phyloP scores from a whole-genome alignment of 2,113 vertebrate genomes.

The Clupea harengus region DNA sequence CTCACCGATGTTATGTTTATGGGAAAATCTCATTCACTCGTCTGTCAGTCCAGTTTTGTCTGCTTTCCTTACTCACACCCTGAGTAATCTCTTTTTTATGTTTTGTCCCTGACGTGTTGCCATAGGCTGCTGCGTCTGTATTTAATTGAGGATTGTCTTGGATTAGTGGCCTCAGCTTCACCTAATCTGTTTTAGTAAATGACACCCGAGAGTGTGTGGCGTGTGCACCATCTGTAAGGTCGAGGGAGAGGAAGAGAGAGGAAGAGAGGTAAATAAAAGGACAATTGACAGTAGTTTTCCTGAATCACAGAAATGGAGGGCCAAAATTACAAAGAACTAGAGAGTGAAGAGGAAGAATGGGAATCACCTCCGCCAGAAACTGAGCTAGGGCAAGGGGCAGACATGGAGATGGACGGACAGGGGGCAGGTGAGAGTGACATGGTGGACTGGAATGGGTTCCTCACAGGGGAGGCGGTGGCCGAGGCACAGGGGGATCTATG shows the following conservation, averaged over 20 bases:
- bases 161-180: slow-evolving; percentile 47
- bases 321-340: slow-evolving; percentile 15
- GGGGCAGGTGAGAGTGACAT: not conserved
- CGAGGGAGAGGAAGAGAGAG: not conserved
- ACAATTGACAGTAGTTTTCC: not conserved
- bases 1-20: not conserved
- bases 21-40: not conserved
- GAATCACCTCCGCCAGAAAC: slow-evolving; percentile 21
- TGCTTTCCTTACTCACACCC: not conserved
- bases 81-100: not conserved
- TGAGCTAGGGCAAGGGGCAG: not conserved
- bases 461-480: slow-evolving; percentile 6
- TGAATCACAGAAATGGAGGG: slow-evolving; percentile 36
- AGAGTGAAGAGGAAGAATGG: slow-evolving; percentile 32
- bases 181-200: slow-evolving; percentile 55
- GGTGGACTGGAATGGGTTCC: slow-evolving; percentile 55
- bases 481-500: slow-evolving; percentile 29
- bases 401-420: not conserved
- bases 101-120: slow-evolving; percentile 31
- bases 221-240: slow-evolving; percentile 24
- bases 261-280: not conserved
- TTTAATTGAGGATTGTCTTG: slow-evolving; percentile 58
- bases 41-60: not conserved
- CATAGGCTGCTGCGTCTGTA: slow-evolving; percentile 33
- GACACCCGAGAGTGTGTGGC: slow-evolving; percentile 24